Percentiles rank a stretch among this genome's conserved stretches.
phyloP scores from a whole-genome alignment of 2,888 invertebrate species.

The Macaria liturata region DNA sequence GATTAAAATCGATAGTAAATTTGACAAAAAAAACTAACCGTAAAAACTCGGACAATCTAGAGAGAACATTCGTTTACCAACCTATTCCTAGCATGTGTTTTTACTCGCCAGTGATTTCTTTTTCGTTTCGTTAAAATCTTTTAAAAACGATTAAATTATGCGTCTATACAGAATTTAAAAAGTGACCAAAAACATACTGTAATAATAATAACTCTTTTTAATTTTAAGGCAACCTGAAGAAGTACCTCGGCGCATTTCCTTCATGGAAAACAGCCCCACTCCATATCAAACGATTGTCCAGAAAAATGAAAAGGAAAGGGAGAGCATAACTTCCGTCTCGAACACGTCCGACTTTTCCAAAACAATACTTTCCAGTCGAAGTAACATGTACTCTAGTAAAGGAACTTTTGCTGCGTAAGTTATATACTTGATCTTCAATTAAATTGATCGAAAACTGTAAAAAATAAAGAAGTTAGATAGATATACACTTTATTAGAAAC shows the following conservation, averaged over 20 bases:
- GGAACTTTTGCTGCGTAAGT: slow-evolving; percentile 17
- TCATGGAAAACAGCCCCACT: slow-evolving; percentile 58
- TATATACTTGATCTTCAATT: background rate
- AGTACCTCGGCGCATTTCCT: slow-evolving; percentile 59
- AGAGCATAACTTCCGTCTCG: slow-evolving; percentile 31
- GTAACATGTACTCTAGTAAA: slow-evolving; percentile 17
- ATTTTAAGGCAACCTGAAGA: slow-evolving; percentile 34
- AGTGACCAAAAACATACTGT: too few relatives aligned
- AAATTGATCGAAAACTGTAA: too few relatives aligned
- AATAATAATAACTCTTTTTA: background rate
- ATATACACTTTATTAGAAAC: too few relatives aligned
- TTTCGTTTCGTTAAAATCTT: too few relatives aligned
- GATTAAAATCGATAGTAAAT: too few relatives aligned
- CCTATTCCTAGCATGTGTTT: too few relatives aligned
- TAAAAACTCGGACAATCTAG: too few relatives aligned
- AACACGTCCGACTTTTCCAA: slow-evolving; percentile 32
- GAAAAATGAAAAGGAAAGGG: slow-evolving; percentile 40
- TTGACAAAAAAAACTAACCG: too few relatives aligned
- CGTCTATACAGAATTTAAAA: too few relatives aligned
- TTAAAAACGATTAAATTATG: background rate
- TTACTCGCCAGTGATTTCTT: too few relatives aligned
- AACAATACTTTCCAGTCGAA: slow-evolving; percentile 32
- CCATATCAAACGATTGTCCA: slow-evolving; percentile 53
- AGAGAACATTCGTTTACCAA: too few relatives aligned
- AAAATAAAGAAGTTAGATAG: too few relatives aligned